A percentile compares a stretch with the other conserved stretches of the same genome.
Conservation (phyloP, 2,797 vertebrate genomes). For the Aythya fuligula region DNA sequence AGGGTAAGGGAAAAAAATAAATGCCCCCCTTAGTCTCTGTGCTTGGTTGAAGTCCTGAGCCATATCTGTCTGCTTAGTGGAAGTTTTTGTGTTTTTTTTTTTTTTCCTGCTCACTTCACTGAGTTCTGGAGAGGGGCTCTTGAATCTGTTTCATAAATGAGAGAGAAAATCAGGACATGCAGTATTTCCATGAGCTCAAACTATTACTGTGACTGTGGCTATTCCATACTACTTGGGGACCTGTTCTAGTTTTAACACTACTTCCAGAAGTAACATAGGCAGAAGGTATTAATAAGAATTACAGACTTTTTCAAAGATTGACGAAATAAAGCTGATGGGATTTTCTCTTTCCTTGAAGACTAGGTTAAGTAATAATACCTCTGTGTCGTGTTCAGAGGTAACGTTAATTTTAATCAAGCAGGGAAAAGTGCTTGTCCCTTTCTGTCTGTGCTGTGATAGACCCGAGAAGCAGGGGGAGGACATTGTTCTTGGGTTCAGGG, state of each 20-base stretch:
- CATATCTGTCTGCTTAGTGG: not conserved
- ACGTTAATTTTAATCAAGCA: slow-evolving; percentile 60
- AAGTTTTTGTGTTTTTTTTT: not conserved
- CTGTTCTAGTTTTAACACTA: slow-evolving; percentile 52
- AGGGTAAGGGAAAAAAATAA: not conserved
- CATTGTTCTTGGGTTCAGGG: not conserved
- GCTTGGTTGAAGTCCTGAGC: not conserved
- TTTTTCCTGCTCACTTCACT: not conserved
- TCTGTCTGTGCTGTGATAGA: not conserved
- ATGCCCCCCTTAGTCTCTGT: not conserved
- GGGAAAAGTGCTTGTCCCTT: slow-evolving; percentile 30
- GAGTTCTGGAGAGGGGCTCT: not conserved
- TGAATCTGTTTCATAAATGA: slow-evolving; percentile 20
- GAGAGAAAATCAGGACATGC: slow-evolving; percentile 46
- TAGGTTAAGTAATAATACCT: slow-evolving; percentile 6
- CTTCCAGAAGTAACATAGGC: slow-evolving; percentile 13
- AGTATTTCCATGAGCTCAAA: slow-evolving; percentile 40
- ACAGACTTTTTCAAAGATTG: slow-evolving; percentile 58
- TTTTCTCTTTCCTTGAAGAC: slow-evolving; percentile 57
- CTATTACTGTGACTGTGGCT: slow-evolving; percentile 45
- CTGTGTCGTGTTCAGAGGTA: slow-evolving; percentile 30
- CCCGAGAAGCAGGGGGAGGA: not conserved
- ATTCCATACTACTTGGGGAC: slow-evolving; percentile 41
- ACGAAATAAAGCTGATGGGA: slow-evolving; percentile 63
- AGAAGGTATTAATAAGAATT: slow-evolving; percentile 61